Base-by-base conservation (phyloP, 2,888 invertebrate species). In the Trachelus troglodyta region DNA sequence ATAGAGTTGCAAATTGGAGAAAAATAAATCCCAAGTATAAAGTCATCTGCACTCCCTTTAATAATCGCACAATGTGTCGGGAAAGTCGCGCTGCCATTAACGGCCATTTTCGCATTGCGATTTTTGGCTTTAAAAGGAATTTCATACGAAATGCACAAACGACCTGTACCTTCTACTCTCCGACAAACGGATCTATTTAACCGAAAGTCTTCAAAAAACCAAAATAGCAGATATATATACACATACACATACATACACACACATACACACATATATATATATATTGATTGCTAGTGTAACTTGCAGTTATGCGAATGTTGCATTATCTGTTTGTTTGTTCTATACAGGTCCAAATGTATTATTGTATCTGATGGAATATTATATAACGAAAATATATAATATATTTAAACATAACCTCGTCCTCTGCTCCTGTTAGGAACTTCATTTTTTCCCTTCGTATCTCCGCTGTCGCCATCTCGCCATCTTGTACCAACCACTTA, bases 281-380 rank as follows among this genome's bases (percentile, higher is more conserved):
- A 86, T 83, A 84, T 81, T 84, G 83, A 87, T 88, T 87, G 85
- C 85, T 87, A 86, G 84, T 88, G 86, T 86, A 89, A 86, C 85
- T 86, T 86, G 85, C 89, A 87, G 86, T 87, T 88, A 86, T 85
- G 85, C 84, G 83, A 87, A 87, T 85, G 88, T 89, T 89, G 87
- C 89, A 89, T 89, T 88, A 87, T 89, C 87, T 89, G 87, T 90
- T 84, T 89, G 88, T 89, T 88, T 86, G 87, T 89, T 89, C 88
- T 88, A 89, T 86, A 85, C 89, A 89, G 87, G 87, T 89, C 87
- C 86, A 88, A 88, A 87, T 89, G 87, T 90, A 89, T 88, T 87
- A 89, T 89, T 90, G 88, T 90, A 89, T 89, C 88, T 88, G 88
- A 87, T 87, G 88, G 85, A 86, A 85, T 87, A 89, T 88, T 88